Base-by-base conservation (phyloP, 1,140 invertebrate genomes). In the Drosophila seguyi region DNA sequence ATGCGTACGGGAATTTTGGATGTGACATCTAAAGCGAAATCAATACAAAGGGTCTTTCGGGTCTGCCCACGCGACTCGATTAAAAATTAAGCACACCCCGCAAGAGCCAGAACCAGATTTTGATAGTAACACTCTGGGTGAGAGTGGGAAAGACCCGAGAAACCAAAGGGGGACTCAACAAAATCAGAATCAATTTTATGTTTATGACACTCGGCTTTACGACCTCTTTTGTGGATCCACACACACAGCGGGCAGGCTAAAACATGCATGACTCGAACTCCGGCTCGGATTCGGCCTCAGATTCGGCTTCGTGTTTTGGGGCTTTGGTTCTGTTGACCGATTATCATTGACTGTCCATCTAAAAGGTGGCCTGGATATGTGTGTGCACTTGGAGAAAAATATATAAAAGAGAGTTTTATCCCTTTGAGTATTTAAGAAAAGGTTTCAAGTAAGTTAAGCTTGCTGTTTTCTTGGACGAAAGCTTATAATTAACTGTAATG, bases 121-220 rank as follows among this genome's bases (percentile, higher is more conserved):
- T 10, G 44, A 25, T 27, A 57, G 44, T 13, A 31, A 44, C 22
- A 20, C 27, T 7, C 27, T 7, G 39, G 18, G 60, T 45, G 77
- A 71, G 82, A 81, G 65, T 74, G 58, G 83, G 79, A 45, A 82
- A 83, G 52, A 39, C 79, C 79, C 65, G 29, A 25, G 58, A 36
- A 56, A 22, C 50, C 22, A 6, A 6, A 47, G 41, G 18, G 39
- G 18, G 66, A 71, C 53, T 41, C n/a, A 75, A 63, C 61, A 62
- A 75, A 81, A 87, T 79, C 65, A 69, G 73, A 87, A 83, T 80
- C 65, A 88, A 79, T 88, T 88, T 84, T 72, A 87, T 87, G 79
- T 87, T 87, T 87, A 88, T 88, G 83, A 83, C 80, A 88, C 44
- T 88, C 44, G 36, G 52, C 42, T 57, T 68, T 52, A 73, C 79